phyloP scores from a whole-genome alignment of 2,113 vertebrate genomes.

The Clupea harengus region DNA sequence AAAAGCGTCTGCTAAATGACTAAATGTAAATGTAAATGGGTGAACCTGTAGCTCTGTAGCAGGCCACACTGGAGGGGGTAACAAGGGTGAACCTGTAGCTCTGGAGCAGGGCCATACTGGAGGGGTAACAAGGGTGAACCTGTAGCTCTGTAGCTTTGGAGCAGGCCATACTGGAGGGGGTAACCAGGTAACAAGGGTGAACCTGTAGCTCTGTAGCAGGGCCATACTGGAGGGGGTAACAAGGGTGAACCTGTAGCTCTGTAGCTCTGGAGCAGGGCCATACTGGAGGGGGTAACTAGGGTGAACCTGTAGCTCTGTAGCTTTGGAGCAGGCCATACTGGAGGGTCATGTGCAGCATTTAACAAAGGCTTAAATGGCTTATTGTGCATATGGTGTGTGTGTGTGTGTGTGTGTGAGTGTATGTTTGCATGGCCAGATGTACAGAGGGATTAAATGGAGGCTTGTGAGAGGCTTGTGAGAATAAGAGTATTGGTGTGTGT shows the following conservation, averaged over 20 bases:
- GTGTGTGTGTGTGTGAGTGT: conserved; percentile 13
- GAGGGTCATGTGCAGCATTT: not conserved
- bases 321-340: not conserved
- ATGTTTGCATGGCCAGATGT: not conserved
- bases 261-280: not conserved
- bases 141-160: too few relatives aligned
- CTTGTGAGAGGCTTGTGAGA: not conserved
- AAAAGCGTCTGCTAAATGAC: too few relatives aligned
- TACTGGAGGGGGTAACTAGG: not conserved
- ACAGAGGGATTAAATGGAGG: not conserved
- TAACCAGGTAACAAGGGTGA: too few relatives aligned
- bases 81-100: too few relatives aligned
- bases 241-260: too few relatives aligned
- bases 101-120: not conserved
- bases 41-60: too few relatives aligned
- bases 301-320: too few relatives aligned
- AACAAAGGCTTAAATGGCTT: conserved; percentile 5
- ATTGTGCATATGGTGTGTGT: not conserved
- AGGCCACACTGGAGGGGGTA: too few relatives aligned
- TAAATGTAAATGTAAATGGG: too few relatives aligned
- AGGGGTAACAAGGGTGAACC: too few relatives aligned
- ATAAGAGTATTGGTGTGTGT: not conserved
- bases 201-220: not conserved
- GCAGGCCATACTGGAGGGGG: too few relatives aligned
- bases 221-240: too few relatives aligned